These are phyloP conservation scores for Synanthedon formicaeformis DNA, from an alignment of 2,888 invertebrate species.

Conservation along the genomic window DNA sequence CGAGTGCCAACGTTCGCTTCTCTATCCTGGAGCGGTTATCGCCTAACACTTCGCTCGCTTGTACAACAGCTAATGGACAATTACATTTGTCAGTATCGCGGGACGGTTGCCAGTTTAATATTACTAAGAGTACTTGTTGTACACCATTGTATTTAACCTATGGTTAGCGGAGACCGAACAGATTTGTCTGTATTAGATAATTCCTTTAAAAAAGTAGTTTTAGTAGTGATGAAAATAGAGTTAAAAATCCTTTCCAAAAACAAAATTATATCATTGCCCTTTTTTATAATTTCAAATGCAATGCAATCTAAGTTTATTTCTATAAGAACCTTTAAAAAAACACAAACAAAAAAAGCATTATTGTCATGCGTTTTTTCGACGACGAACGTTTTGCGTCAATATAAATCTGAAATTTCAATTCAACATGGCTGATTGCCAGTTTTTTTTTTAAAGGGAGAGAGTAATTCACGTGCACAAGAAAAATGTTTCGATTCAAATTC, in stretches of 20 bases:
- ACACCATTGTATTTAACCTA: background rate
- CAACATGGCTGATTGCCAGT: conserved; percentile 15
- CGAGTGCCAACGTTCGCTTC: conserved; percentile 34
- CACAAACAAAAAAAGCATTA: background rate
- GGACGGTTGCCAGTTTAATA: background rate
- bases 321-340: no score
- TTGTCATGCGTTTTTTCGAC: background rate
- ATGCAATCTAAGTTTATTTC: no score
- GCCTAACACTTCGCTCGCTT: conserved; percentile 21
- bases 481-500: conserved; percentile 6
- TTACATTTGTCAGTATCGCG: conserved; percentile 20
- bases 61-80: conserved; percentile 27
- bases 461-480: background rate
- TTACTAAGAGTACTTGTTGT: background rate
- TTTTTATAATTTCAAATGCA: no score
- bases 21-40: background rate
- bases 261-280: no score
- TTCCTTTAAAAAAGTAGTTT: no score
- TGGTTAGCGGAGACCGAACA: background rate
- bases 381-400: background rate
- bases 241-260: no score
- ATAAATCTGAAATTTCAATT: background rate
- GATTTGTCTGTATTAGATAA: no score
- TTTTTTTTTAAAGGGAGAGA: conserved; percentile 1
- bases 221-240: no score